Conservation (phyloP, 2,888 invertebrate species). For the Melanostoma scalare region DNA sequence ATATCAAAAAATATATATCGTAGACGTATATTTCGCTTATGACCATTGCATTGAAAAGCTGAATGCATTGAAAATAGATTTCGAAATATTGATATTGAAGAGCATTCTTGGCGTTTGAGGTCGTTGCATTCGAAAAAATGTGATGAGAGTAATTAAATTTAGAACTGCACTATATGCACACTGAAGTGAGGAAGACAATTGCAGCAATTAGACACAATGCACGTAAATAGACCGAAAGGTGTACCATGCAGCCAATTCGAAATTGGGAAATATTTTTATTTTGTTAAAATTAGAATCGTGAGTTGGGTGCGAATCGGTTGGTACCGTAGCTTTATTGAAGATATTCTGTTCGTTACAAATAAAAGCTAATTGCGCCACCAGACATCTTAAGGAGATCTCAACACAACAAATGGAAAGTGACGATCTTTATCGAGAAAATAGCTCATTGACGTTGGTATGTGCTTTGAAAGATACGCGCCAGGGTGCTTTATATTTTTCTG, state of each 20-base stretch:
- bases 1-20: not conserved
- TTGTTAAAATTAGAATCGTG: conserved; percentile 12
- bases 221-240: conserved; percentile 21
- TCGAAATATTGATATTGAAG: conserved; percentile 60
- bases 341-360: conserved; percentile 8
- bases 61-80: conserved; percentile 51
- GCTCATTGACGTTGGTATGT: conserved; percentile 20
- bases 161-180: conserved; percentile 1
- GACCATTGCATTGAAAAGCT: conserved; percentile 28
- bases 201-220: conserved; percentile 38
- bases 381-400: conserved; percentile 44
- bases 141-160: conserved; percentile 25
- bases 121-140: conserved; percentile 34
- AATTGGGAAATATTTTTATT: not conserved
- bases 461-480: too few relatives aligned
- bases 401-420: conserved; percentile 12
- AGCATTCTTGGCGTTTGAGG: conserved; percentile 56
- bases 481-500: too few relatives aligned
- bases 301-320: conserved; percentile 11
- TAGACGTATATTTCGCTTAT: conserved; percentile 4
- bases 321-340: conserved; percentile 17
- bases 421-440: conserved; percentile 34
- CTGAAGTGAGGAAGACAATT: conserved; percentile 46
- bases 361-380: conserved; percentile 23
- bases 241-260: not conserved